Evolutionary conservation across 2,113 vertebrate genomes (phyloP).

Genomic region (Callorhinus ursinus): DNA sequence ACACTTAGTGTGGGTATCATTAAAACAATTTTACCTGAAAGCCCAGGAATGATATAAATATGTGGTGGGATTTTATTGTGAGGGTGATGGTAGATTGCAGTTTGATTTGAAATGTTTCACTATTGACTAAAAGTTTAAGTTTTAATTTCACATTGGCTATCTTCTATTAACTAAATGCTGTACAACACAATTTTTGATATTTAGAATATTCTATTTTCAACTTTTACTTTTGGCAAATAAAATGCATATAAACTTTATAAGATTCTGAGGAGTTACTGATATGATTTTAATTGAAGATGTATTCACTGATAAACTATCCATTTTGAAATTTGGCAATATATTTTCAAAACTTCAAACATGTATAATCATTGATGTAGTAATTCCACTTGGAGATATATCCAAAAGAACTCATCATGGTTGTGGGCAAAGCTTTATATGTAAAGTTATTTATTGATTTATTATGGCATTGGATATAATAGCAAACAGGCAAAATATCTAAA

Average conservation of each 20-base stretch:
- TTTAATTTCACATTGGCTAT: not conserved
- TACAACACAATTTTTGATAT: not conserved
- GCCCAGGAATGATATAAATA: not conserved
- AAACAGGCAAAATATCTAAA: not conserved
- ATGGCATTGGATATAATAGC: not conserved
- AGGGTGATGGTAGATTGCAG: not conserved
- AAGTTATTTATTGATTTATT: not conserved
- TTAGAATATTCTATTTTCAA: not conserved
- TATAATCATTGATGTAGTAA: not conserved
- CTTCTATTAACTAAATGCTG: not conserved
- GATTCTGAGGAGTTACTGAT: not conserved
- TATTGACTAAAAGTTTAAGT: not conserved
- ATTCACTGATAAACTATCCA: not conserved
- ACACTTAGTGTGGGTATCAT: not conserved
- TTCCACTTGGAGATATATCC: not conserved
- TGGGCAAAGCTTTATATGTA: not conserved
- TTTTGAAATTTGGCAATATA: conserved; percentile 21
- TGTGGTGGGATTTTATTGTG: not conserved
- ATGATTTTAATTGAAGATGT: not conserved
- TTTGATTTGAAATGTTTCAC: not conserved
- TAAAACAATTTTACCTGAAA: not conserved
- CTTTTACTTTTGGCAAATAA: conserved; percentile 18
- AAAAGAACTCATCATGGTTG: not conserved
- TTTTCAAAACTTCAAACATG: not conserved
- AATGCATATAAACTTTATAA: not conserved